These are phyloP conservation scores for Ptychobarbus kaznakovi DNA, from an alignment of 2,797 vertebrate species.

Conservation along the genomic window DNA sequence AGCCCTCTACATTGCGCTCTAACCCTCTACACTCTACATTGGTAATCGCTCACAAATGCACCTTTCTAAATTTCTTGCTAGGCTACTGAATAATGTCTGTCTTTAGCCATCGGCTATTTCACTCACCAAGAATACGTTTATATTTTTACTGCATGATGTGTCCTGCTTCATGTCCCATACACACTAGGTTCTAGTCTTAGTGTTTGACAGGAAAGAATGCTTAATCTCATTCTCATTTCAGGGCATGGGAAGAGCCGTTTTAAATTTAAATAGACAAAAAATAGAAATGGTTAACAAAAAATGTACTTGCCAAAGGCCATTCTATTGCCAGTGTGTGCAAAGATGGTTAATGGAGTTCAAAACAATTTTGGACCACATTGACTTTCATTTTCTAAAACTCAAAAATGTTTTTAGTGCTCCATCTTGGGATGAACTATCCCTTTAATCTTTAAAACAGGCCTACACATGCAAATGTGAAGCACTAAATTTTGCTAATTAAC, in stretches of 20 bases:
- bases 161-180: not conserved
- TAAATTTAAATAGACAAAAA: not conserved
- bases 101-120: not conserved
- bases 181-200: not conserved
- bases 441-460: not conserved
- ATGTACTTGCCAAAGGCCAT: not conserved
- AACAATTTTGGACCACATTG: not conserved
- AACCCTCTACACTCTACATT: too few species aligned
- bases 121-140: not conserved
- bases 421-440: not conserved
- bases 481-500: conserved; percentile 18
- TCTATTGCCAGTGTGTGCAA: not conserved
- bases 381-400: not conserved
- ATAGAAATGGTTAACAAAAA: not conserved
- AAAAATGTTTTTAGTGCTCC: not conserved
- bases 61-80: not conserved
- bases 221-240: not conserved
- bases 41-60: not conserved
- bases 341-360: not conserved
- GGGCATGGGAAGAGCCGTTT: not conserved
- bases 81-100: not conserved
- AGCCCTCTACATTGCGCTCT: not conserved
- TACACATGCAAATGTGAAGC: not conserved
- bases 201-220: not conserved
- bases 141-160: not conserved